Conservation (phyloP, 2,113 vertebrate genomes). For the Cryptotis parvus region DNA sequence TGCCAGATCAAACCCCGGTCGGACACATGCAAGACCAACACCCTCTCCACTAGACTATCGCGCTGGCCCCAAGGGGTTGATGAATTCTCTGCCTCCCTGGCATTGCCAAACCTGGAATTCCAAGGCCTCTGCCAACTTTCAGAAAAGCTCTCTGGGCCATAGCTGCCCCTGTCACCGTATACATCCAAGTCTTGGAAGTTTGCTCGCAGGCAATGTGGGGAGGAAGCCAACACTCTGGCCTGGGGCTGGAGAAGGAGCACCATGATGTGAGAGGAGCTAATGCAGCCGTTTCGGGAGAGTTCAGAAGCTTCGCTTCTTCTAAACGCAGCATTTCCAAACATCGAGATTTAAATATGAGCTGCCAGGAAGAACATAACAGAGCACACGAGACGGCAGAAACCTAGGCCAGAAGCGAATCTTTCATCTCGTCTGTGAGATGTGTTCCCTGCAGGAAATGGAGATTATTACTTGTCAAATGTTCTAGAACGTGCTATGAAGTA, state of each 20-base stretch:
- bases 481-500: neutral
- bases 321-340: neutral
- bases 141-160: constrained; percentile 40
- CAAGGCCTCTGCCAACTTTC: constrained; percentile 56
- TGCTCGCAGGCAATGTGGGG: neutral
- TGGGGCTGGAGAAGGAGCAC: neutral
- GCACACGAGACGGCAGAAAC: neutral
- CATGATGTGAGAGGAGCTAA: neutral
- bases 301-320: constrained; percentile 10
- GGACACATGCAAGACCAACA: neutral
- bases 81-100: neutral
- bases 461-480: neutral
- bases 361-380: neutral
- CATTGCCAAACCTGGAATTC: constrained; percentile 59
- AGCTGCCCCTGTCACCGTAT: neutral
- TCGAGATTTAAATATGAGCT: neutral
- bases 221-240: neutral
- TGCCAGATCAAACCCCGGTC: no score
- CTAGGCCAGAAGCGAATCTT: neutral
- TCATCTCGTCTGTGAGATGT: neutral
- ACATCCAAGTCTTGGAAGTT: constrained; percentile 29
- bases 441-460: neutral
- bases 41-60: no score
- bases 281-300: neutral
- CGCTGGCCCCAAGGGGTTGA: no score